Base-by-base conservation (phyloP, 2,888 invertebrate genomes). In the Mesodorylaimus sp. region DNA sequence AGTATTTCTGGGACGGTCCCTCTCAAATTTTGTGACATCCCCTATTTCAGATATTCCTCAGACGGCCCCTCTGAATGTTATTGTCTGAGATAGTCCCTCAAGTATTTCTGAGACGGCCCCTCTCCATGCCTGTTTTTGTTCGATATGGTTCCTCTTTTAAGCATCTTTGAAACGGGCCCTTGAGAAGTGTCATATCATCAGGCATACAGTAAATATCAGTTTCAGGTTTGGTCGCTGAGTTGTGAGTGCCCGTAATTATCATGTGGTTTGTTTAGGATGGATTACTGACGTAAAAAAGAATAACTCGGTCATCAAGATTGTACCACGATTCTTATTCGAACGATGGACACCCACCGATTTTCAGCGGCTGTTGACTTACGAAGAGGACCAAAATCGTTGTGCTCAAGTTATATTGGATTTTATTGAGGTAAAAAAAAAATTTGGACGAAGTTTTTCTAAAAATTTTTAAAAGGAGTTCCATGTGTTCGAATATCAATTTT, bases 301-400 rank as follows among this genome's bases (percentile, higher is more conserved):
- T 47, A 63, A 63, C 50, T 52, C 55, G 2, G 53, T 57, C 1
- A 51, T 61, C 36, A 58, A 59, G 45, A 60, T 63, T 36, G 87
- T 91, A 25, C 91, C 93, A 19, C 75, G 93, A 59, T 72, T 93
- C 36, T 67, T 93, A 24, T 87, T 93, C 67, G 89, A 93, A 60
- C 78, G 78, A 49, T 91, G 89, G 81, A 75, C 77, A 27, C 73
- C 74, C 13, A 72, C 77, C n/a, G 81, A 86, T 60, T 79, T 81
- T 50, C 75, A 78, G 52, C 72, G 75, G 2, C 71, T 91, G 53
- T 76, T 87, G 50, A 75, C 75, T 47, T 77, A 78, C 51, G 73
- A 78, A 39, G 73, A 77, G 1, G 79, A 79, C 60, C 77, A 79
- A 55, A 73, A 74, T 48, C 76, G 78, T 47, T 73, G 88, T 16